A percentile compares a stretch with the other conserved stretches of the same genome.
Evolutionary conservation across 2,113 vertebrate species (phyloP).

Genomic region (Hippocampus mohnikei): DNA sequence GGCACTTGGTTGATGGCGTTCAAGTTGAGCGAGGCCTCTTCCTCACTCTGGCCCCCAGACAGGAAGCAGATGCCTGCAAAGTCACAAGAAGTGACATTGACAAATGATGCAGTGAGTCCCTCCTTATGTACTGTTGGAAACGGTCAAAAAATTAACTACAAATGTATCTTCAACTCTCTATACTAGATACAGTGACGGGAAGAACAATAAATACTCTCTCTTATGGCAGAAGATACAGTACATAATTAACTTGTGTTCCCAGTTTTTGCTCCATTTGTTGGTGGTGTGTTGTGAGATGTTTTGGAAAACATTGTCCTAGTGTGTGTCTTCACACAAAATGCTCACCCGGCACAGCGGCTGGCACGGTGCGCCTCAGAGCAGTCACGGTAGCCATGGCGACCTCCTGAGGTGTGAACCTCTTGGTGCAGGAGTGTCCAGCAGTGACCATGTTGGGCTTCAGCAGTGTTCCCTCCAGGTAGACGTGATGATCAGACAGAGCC

Average conservation of each 20-base stretch:
- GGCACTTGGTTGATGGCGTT: constrained; percentile 91
- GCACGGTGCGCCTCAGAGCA: constrained; percentile 87
- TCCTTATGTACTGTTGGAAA: background rate
- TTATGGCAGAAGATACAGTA: no score
- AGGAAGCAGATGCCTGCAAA: constrained; percentile 91
- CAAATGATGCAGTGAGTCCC: background rate
- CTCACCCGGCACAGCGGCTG: constrained; percentile 88
- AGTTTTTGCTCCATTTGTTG: no score
- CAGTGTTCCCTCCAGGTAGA: constrained; percentile 93
- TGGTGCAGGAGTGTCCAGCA: constrained; percentile 84
- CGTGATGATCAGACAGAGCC: constrained; percentile 89
- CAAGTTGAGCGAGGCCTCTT: constrained; percentile 91
- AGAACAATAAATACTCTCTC: no score
- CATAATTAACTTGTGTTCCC: no score
- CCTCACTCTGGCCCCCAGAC: constrained; percentile 96
- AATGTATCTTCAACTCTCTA: no score
- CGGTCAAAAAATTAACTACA: background rate
- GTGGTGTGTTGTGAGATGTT: no score
- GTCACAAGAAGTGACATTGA: background rate
- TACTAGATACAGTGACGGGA: no score
- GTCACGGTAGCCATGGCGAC: constrained; percentile 89
- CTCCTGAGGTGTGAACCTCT: constrained; percentile 88
- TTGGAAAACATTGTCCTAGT: background rate
- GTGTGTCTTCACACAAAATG: background rate
- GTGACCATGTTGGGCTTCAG: constrained; percentile 98